phyloP scores from a whole-genome alignment of 1,140 invertebrate genomes.

The Ooceraea biroi region DNA sequence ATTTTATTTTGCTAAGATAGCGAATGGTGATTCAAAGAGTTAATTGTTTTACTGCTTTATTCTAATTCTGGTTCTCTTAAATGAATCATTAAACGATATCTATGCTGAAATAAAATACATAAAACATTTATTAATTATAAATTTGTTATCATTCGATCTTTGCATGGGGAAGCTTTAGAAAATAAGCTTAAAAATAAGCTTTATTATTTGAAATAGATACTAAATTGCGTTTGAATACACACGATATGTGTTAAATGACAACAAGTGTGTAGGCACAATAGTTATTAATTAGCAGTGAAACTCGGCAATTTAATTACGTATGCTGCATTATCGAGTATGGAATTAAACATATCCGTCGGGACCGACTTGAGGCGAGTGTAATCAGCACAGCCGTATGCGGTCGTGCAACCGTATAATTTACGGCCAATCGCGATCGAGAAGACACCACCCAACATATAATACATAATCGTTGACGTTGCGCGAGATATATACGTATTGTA shows the following conservation, averaged over 20 bases:
- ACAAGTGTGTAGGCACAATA: conserved; percentile 41
- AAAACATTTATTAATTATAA: not conserved
- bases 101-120: not conserved
- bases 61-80: not conserved
- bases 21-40: not conserved
- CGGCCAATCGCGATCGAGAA: conserved; percentile 61
- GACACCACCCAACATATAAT: conserved; percentile 63
- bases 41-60: too few relatives aligned
- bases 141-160: not conserved
- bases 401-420: conserved; percentile 61
- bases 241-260: conserved; percentile 56
- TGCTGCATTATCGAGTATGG: conserved; percentile 60
- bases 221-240: not conserved
- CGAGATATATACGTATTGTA: conserved; percentile 61
- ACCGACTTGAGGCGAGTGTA: conserved; percentile 59
- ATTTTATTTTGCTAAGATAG: not conserved
- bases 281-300: conserved; percentile 63
- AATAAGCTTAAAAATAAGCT: conserved; percentile 27
- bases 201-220: conserved; percentile 34
- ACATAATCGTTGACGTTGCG: conserved; percentile 60
- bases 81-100: too few relatives aligned
- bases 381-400: conserved; percentile 59
- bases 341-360: conserved; percentile 61
- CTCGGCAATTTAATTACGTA: conserved; percentile 62
- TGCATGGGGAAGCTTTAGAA: not conserved